Base-by-base conservation (phyloP, 2,797 vertebrate species). In the Anguilla marmorata region DNA sequence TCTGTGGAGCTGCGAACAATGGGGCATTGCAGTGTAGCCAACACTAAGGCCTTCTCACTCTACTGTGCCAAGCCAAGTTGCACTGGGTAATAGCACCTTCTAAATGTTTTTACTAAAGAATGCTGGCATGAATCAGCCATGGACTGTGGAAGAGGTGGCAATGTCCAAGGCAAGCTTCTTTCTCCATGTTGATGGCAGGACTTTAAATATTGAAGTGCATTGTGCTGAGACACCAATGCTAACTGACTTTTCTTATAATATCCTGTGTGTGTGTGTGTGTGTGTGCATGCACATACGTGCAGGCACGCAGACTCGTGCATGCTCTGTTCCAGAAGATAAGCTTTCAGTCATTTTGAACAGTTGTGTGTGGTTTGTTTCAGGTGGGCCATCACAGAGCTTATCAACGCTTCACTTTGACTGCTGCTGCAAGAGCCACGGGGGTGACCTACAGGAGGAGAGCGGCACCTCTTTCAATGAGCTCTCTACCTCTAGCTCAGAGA, bases 401-500 rank as follows among this genome's bases (percentile, higher is more conserved):
- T 97, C 98, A 0, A 98, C 97, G 1, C 63, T 66, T 66, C 98
- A 99, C 92, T 98, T 98, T 76, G 98, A 99, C 87, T 99, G 98
- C 96, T 99, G 98, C 96, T 99, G 98, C 96, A 98, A 98, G 94
- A 98, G 97, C 11, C 96, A 97, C 94, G 99, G 98, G 89, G 98
- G 97, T 0, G 98, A 98, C 89, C 97, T 97, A 0, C 98, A 98
- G 91, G 98, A 98, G 0, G 98, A 99, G 94, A 99, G 98, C 0
- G 97, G 98, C 92, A 99, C 98, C 0, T 99, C 98, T 11, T 97
- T 98, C 94, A 99, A 99, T 0, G 98, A 99, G 93, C 97, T 99
- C 90, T 99, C 98, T 76, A 99, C 97, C 0, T 99, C 98, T n/a
- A 99, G 98, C 93, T 99, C 98, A 0, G 98, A 99, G 95, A 98